Conservation (phyloP, 2,888 invertebrate species). For the Adelognathus sp. region DNA sequence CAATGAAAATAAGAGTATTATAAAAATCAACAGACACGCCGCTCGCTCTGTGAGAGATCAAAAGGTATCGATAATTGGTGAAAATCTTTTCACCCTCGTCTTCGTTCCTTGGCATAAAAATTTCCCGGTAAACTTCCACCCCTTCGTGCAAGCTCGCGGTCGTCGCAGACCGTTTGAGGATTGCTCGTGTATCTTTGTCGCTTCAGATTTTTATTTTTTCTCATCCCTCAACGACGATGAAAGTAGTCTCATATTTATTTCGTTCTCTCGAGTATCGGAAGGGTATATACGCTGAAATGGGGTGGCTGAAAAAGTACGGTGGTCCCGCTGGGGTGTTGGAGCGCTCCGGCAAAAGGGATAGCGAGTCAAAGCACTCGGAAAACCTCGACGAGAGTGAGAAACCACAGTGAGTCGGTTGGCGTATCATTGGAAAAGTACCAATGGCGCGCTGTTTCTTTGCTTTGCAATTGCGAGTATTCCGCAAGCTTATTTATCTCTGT, state of each 20-base stretch:
- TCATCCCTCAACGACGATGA: slow-evolving; percentile 46
- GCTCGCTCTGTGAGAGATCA: slow-evolving; percentile 72
- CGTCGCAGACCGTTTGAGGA: slow-evolving; percentile 73
- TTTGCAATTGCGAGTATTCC: slow-evolving; percentile 63
- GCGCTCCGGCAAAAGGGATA: background rate
- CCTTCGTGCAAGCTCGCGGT: slow-evolving; percentile 45
- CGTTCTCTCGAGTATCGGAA: slow-evolving; percentile 59
- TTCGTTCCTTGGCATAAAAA: slow-evolving; percentile 33
- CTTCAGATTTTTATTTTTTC: background rate
- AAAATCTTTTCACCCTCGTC: slow-evolving; percentile 73
- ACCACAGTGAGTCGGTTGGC: slow-evolving; percentile 10
- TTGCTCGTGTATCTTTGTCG: slow-evolving; percentile 67
- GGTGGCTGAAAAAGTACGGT: background rate
- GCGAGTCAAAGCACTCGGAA: slow-evolving; percentile 4
- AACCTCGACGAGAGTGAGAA: slow-evolving; percentile 28
- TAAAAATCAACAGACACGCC: slow-evolving; percentile 76
- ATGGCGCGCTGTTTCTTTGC: slow-evolving; percentile 58
- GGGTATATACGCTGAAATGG: slow-evolving; percentile 8
- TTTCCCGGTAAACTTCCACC: slow-evolving; percentile 2
- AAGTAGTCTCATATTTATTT: slow-evolving; percentile 75
- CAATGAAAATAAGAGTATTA: slow-evolving; percentile 75
- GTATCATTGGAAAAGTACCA: slow-evolving; percentile 2
- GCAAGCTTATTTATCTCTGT: slow-evolving; percentile 74
- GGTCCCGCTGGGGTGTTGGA: slow-evolving; percentile 17
- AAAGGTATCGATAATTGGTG: slow-evolving; percentile 80